Evolutionary conservation across 2,888 invertebrate genomes (phyloP), one percentile per base, ranked within the genome.

Genomic region (Drepanosiphum platanoidis): DNA sequence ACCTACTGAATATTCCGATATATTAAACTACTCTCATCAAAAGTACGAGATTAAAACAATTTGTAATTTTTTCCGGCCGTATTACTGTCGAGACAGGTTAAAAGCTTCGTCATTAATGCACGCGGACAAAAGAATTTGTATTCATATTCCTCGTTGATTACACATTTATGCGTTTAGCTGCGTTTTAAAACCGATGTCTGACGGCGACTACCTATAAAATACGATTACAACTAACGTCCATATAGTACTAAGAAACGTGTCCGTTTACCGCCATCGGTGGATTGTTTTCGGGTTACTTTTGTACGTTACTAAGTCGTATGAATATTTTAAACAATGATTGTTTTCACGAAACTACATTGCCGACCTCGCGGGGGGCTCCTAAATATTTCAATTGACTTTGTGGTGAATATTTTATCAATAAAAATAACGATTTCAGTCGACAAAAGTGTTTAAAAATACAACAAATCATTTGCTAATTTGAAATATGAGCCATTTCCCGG

Each of bases 11-110:
- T 79, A 79, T 79, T 52, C 68, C 36, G 52, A 58, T 30, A 68
- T 61, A 7, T 61, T 27, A 27, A 3, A 64, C 30, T 32, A 36
- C 27, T 66, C 27, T 66, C 66, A n/a, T 75, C 34, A 68, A 52
- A 83, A 83, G 46, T 75, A 83, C 52, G 30, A 58, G 58, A 81
- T 81, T 70, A 81, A 80, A 70, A 81, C 80, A 71, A 81, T 81
- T 81, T 70, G 66, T 46, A 68, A 79, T 68, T 68, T n/a, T 66
- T 39, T 79, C 42, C 32, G 15, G 32, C 11, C 27, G 30, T 36
- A 32, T n/a, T 68, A 36, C n/a, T 11, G 5, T 9, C n/a, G 1
- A 9, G 13, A 3, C 32, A n/a, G 34, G 34, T 30, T 68, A 79
- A 79, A 68, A 52, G 68, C 68, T 34, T 79, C 68, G 46, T 79